Evolutionary conservation across 2,113 vertebrate species (phyloP).

Genomic region (Acrocephalus arundinaceus): DNA sequence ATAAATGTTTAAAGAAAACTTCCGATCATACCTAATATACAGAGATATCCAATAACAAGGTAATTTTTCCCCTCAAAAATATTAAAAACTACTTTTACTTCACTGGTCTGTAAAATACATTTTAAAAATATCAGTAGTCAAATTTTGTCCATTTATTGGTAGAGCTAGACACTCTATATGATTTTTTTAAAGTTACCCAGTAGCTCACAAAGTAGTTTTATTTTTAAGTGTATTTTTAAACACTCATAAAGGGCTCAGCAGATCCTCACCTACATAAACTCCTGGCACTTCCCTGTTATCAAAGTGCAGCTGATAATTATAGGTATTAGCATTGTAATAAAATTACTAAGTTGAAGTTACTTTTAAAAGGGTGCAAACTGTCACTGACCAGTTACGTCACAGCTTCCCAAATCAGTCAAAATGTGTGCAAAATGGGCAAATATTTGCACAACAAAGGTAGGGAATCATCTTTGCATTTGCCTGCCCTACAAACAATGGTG

Average conservation of each 20-base stretch:
- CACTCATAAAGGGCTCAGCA: neutral
- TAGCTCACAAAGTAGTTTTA: neutral
- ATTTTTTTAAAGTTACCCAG: neutral
- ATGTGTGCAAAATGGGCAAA: neutral
- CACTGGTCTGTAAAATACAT: neutral
- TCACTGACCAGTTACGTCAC: neutral
- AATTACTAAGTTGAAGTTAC: neutral
- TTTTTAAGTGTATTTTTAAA: neutral
- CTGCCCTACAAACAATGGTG: neutral
- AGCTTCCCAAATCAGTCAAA: neutral
- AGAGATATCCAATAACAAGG: neutral
- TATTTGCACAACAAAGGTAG: neutral
- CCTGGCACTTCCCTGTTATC: neutral
- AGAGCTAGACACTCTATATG: neutral
- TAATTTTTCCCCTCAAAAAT: neutral
- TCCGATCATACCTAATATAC: neutral
- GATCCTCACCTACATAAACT: neutral
- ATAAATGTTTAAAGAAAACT: neutral
- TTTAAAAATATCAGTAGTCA: neutral
- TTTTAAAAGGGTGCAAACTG: neutral
- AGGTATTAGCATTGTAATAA: constrained; percentile 12
- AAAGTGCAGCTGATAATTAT: neutral
- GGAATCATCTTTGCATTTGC: neutral
- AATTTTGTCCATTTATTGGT: neutral
- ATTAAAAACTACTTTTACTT: neutral